Percentiles rank a stretch among this genome's conserved stretches.
Conservation (phyloP, 2,797 vertebrate genomes). For the Chelmon rostratus region DNA sequence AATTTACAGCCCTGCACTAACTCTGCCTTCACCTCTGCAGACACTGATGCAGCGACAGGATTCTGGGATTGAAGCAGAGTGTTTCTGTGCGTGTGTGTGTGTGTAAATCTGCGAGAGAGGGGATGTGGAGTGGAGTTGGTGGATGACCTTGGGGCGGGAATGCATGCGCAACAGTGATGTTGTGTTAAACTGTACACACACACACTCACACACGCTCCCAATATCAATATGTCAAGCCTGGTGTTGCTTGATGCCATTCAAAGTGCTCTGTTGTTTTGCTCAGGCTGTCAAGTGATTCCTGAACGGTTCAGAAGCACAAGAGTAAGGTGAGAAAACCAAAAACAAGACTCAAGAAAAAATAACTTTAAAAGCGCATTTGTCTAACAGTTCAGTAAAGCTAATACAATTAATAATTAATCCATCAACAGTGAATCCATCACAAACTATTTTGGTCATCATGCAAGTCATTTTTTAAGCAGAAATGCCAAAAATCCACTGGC, state of each 20-base stretch:
- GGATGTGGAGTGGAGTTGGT: slow-evolving; percentile 36
- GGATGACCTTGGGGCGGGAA: slow-evolving; percentile 72
- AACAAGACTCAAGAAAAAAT: background rate
- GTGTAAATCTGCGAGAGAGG: slow-evolving; percentile 16
- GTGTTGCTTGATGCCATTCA: slow-evolving; percentile 53
- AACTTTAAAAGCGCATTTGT: background rate
- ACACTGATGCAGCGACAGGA: slow-evolving; percentile 27
- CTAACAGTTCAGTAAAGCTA: background rate
- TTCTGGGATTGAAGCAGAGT: slow-evolving; percentile 6
- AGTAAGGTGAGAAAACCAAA: background rate
- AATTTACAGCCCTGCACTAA: slow-evolving; percentile 52
- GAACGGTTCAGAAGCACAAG: background rate
- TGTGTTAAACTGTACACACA: slow-evolving; percentile 57
- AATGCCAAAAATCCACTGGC: background rate
- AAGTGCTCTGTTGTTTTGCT: slow-evolving; percentile 38
- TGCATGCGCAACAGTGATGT: slow-evolving; percentile 62
- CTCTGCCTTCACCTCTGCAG: slow-evolving; percentile 45
- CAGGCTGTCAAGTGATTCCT: slow-evolving; percentile 34
- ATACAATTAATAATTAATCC: slow-evolving; percentile 1
- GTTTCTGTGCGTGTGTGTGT: slow-evolving; percentile 19
- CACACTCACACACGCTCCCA: slow-evolving; percentile 10
- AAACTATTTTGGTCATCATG: background rate
- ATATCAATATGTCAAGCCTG: slow-evolving; percentile 55
- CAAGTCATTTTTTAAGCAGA: background rate
- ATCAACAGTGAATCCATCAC: slow-evolving; percentile 2